Evolutionary conservation across 1,140 invertebrate genomes (phyloP), one percentile per base, ranked within the genome.

Genomic region (Lordiphosa stackelbergi): DNA sequence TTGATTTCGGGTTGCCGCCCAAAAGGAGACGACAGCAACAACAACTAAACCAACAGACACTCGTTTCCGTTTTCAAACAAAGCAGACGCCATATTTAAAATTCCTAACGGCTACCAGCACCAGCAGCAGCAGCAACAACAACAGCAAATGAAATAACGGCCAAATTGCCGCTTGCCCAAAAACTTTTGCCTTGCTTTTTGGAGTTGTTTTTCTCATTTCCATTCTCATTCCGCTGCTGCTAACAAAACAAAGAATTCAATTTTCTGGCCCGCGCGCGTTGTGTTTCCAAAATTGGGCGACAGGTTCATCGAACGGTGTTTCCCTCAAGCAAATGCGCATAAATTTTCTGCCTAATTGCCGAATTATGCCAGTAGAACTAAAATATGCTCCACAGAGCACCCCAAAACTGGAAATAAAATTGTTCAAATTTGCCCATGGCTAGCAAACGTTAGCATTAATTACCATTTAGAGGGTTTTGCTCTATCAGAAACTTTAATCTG

Each of bases 1-100:
- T 83, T 83, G 57, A 71, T 75, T 83, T 71, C 59, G 77, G 62
- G 56, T 58, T 55, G 75, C 49, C 56, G 70, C 52, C 58, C 47
- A 54, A 54, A 40, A 61, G 66, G 65, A 60, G 54, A 51, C 63
- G 53, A 66, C 63, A 51, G 69, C 59, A 64, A 59, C 58, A 57
- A 28, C 62, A 60, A 83, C 77, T 77, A 77, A 84, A 70, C 77
- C 77, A 78, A 83, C 77, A 83, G 77, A 83, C 77, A 83, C 72
- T 83, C 77, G 77, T 77, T 83, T 83, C 77, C 77, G 77, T 72
- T 83, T 83, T 83, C 77, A 83, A 83, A 83, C 77, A 83, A 83
- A 83, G 63, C 77, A 83, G 77, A 83, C 77, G 77, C 77, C 77
- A 83, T 83, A 83, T 83, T 83, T 83, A 83, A 83, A 83, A 83